phyloP scores from a whole-genome alignment of 2,888 invertebrate genomes.

The Sinodicranocentrus sp. region DNA sequence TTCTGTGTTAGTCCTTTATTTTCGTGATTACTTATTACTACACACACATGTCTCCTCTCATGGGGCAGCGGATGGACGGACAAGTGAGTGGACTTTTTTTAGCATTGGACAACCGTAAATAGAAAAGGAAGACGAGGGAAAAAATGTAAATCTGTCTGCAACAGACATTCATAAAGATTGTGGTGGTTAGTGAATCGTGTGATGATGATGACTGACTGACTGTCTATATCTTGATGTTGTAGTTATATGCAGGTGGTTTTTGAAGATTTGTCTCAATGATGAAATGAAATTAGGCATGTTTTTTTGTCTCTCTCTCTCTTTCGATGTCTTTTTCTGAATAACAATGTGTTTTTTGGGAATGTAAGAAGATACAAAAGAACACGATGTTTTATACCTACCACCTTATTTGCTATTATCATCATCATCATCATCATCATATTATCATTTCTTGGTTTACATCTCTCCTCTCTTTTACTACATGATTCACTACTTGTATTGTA shows the following conservation, averaged over 20 bases:
- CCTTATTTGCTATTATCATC: conserved; percentile 23
- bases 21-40: background rate
- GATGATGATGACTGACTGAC: no score
- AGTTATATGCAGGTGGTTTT: no score
- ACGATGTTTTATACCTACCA: background rate
- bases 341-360: conserved; percentile 10
- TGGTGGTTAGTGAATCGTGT: no score
- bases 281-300: background rate
- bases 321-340: conserved; percentile 18
- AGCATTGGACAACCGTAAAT: conserved; percentile 21
- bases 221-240: no score
- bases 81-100: conserved; percentile 11
- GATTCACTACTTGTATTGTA: no score
- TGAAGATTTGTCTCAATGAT: background rate
- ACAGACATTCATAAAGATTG: no score
- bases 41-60: background rate
- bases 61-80: no score
- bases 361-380: background rate
- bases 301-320: background rate
- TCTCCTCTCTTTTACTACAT: background rate
- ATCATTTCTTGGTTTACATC: conserved; percentile 4
- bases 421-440: conserved; percentile 16
- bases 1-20: background rate
- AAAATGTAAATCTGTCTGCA: no score
- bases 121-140: background rate